These are phyloP conservation scores for Carapus acus DNA, from an alignment of 2,797 vertebrate species.

Conservation along the genomic window DNA sequence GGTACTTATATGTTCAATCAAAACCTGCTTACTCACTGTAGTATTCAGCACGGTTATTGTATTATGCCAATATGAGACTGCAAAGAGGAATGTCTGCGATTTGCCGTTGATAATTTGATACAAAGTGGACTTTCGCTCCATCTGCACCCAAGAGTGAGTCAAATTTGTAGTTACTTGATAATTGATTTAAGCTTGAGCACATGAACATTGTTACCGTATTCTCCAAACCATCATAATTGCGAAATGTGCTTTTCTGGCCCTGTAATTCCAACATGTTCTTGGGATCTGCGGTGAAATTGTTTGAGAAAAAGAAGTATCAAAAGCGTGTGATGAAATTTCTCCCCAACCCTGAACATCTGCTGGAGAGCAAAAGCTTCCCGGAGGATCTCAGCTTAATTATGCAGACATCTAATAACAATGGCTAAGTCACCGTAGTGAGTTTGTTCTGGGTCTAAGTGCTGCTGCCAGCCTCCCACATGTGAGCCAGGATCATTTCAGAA, in stretches of 20 bases:
- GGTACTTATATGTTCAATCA: conserved; percentile 14
- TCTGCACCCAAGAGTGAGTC: too few species aligned
- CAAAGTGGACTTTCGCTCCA: too few species aligned
- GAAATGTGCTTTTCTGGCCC: too few species aligned
- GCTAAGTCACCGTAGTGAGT: not conserved
- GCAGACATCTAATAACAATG: not conserved
- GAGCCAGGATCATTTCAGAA: not conserved
- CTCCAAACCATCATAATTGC: too few species aligned
- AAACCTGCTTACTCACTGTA: conserved; percentile 20
- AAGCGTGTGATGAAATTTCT: conserved; percentile 11
- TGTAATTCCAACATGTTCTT: too few species aligned
- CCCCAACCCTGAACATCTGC: conserved; percentile 24
- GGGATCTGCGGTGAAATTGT: not conserved
- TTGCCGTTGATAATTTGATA: not conserved
- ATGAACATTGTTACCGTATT: too few species aligned
- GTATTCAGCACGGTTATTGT: conserved; percentile 21
- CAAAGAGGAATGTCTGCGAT: conserved; percentile 1
- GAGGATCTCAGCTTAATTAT: conserved; percentile 1
- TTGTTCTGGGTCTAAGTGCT: not conserved
- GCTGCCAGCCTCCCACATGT: not conserved
- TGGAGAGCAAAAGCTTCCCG: not conserved
- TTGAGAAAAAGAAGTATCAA: not conserved
- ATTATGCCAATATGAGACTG: conserved; percentile 7
- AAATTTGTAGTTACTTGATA: too few species aligned
- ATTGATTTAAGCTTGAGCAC: too few species aligned